phyloP scores from a whole-genome alignment of 1,140 invertebrate genomes.

The Mercenaria mercenaria region DNA sequence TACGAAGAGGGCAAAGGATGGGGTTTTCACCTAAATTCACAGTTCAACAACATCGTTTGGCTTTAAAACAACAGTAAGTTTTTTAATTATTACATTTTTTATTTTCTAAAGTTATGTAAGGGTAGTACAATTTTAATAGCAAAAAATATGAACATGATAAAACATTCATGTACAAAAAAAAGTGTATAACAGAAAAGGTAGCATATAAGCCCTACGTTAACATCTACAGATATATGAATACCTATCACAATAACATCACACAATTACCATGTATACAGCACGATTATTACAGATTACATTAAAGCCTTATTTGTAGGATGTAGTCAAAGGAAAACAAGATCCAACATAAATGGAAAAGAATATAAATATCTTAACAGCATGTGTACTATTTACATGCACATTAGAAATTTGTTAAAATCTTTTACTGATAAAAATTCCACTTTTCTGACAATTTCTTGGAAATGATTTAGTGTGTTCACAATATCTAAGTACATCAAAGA shows the following conservation, averaged over 20 bases:
- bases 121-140: slow-evolving; percentile 21
- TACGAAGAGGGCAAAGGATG: too few relatives aligned
- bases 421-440: too few relatives aligned
- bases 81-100: slow-evolving; percentile 1
- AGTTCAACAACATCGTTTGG: too few relatives aligned
- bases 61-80: too few relatives aligned
- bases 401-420: too few relatives aligned
- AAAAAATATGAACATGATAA: not conserved
- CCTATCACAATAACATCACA: not conserved
- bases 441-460: too few relatives aligned
- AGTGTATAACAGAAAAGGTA: not conserved
- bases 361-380: too few relatives aligned
- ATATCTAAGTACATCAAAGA: too few relatives aligned
- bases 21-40: too few relatives aligned
- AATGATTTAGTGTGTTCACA: too few relatives aligned
- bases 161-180: slow-evolving; percentile 1
- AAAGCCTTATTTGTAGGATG: not conserved
- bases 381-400: too few relatives aligned
- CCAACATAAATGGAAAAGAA: too few relatives aligned
- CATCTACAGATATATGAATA: not conserved
- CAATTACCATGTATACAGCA: not conserved
- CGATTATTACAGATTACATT: not conserved
- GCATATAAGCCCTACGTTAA: not conserved
- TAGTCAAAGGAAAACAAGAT: not conserved
- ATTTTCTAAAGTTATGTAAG: slow-evolving; percentile 32